These are phyloP conservation scores for Haemorhous mexicanus DNA, from an alignment of 2,113 vertebrate species.

Conservation along the genomic window DNA sequence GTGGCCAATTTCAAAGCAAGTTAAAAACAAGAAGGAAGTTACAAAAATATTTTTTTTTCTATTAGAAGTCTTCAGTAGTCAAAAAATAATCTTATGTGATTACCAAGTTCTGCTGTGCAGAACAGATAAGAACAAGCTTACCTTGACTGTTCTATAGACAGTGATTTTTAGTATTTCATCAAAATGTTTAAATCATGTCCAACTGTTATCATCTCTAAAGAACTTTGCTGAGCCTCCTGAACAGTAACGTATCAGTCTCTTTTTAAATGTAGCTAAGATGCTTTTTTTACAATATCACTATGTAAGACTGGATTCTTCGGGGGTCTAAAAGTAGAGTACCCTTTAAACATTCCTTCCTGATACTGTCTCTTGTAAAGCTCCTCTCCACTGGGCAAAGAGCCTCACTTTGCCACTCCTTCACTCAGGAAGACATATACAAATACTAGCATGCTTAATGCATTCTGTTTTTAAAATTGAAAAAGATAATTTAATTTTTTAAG, in stretches of 20 bases:
- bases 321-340: not conserved
- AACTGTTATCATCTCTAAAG: not conserved
- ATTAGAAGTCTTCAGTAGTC: not conserved
- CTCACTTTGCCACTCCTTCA: not conserved
- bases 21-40: not conserved
- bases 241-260: not conserved
- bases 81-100: not conserved
- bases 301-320: accelerated
- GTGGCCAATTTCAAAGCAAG: not conserved
- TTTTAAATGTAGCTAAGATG: not conserved
- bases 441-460: not conserved
- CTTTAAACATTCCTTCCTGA: not conserved
- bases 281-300: not conserved
- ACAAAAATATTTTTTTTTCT: not conserved
- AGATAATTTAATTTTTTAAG: not conserved
- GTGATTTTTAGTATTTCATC: not conserved
- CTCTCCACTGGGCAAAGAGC: not conserved
- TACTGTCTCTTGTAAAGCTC: not conserved
- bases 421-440: not conserved
- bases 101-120: not conserved
- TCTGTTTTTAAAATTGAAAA: not conserved
- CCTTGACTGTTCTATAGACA: not conserved
- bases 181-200: not conserved
- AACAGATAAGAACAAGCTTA: not conserved
- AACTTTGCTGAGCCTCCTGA: not conserved